Conservation (phyloP, 2,113 vertebrate species). For the Mola mola region DNA sequence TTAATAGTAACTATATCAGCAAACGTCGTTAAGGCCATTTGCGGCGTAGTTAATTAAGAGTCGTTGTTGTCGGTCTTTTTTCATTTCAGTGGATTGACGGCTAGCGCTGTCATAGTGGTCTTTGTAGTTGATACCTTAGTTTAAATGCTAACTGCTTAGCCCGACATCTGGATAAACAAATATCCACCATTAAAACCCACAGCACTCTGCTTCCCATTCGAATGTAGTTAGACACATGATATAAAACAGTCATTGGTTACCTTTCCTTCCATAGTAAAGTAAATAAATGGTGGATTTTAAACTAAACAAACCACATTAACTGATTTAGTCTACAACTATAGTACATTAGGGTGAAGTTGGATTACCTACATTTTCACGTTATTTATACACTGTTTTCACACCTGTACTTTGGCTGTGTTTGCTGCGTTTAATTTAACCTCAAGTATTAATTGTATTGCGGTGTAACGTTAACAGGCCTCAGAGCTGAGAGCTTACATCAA, state of each 20-base stretch:
- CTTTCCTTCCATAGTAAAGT: no score
- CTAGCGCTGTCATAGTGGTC: not conserved
- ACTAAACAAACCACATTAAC: no score
- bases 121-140: not conserved
- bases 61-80: rapidly evolving
- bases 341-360: no score
- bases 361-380: no score
- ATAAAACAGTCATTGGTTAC: no score
- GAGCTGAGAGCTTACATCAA: slow-evolving; percentile 95
- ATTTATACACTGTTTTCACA: no score
- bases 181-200: not conserved
- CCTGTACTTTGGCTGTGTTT: no score
- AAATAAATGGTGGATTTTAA: no score
- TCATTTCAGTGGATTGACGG: not conserved
- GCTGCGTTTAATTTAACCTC: no score
- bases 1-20: not conserved
- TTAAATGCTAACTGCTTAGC: slow-evolving; percentile 20
- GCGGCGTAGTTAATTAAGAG: rapidly evolving
- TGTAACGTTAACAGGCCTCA: slow-evolving; percentile 81
- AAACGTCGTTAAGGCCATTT: rapidly evolving
- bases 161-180: slow-evolving; percentile 23
- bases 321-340: no score
- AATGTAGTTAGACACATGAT: no score
- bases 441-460: not conserved
- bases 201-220: no score